Evolutionary conservation across 2,888 invertebrate genomes (phyloP).

Genomic region (Acronicta alni): DNA sequence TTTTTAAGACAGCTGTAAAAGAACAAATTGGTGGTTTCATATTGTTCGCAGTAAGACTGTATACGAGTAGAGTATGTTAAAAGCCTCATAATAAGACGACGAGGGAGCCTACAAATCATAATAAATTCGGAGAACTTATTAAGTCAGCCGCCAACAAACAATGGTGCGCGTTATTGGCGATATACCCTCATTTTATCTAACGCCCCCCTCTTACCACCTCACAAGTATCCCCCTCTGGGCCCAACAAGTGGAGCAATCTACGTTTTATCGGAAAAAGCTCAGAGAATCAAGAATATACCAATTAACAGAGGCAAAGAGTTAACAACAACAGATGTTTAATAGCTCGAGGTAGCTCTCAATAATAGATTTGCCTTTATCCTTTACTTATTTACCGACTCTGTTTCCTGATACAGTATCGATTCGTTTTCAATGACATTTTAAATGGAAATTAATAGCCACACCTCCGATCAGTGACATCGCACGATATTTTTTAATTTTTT

Average conservation of each 20-base stretch:
- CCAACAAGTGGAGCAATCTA: conserved; percentile 83
- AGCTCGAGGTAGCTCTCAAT: conserved; percentile 57
- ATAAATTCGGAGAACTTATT: conserved; percentile 88
- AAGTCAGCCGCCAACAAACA: conserved; percentile 88
- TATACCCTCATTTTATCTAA: conserved; percentile 85
- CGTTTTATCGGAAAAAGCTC: conserved; percentile 85
- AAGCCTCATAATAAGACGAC: conserved; percentile 83
- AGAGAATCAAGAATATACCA: conserved; percentile 81
- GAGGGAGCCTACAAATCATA: conserved; percentile 86
- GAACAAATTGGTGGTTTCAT: conserved; percentile 67
- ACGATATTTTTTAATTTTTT: neutral
- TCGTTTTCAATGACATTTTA: conserved; percentile 27
- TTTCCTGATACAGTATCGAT: conserved; percentile 29
- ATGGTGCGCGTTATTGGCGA: conserved; percentile 87
- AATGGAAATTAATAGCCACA: conserved; percentile 17
- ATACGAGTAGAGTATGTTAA: conserved; percentile 72
- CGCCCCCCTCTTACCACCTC: conserved; percentile 63
- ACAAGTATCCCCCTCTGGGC: conserved; percentile 63
- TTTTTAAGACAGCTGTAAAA: conserved; percentile 71
- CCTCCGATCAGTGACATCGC: neutral
- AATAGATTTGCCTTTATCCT: conserved; percentile 48
- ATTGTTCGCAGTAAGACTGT: conserved; percentile 65
- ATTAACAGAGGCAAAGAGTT: conserved; percentile 78
- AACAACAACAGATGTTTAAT: conserved; percentile 67
- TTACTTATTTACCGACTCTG: conserved; percentile 44